Percentiles rank a stretch among this genome's conserved stretches.
Evolutionary conservation across 2,888 invertebrate species (phyloP).

Genomic region (Clepsis dumicolana): DNA sequence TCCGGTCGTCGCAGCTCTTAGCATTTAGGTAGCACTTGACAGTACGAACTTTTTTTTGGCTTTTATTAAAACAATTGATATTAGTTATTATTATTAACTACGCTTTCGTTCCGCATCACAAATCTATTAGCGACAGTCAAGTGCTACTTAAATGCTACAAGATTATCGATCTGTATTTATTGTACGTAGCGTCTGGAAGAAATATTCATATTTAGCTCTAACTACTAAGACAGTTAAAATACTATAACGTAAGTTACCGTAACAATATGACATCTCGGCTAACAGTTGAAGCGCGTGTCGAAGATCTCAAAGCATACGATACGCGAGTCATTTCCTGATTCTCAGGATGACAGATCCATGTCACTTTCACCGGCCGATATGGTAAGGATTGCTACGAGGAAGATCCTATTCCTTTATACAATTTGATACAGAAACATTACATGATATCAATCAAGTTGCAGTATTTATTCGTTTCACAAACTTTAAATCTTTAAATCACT

Average conservation of each 20-base stretch:
- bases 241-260: slow-evolving; percentile 28
- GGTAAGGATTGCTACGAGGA: slow-evolving; percentile 61
- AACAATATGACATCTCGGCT: slow-evolving; percentile 43
- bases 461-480: not conserved
- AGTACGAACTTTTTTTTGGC: no score
- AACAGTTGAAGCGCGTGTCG: slow-evolving; percentile 60
- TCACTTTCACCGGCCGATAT: slow-evolving; percentile 73
- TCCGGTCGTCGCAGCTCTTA: no score
- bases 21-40: no score
- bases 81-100: no score
- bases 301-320: slow-evolving; percentile 62
- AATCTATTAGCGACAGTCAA: no score
- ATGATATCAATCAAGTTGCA: not conserved
- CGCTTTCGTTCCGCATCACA: no score
- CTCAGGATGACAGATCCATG: slow-evolving; percentile 65
- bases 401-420: not conserved
- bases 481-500: not conserved
- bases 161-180: no score
- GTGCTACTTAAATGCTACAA: no score
- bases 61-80: no score
- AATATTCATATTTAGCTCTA: not conserved
- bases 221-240: not conserved
- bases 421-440: not conserved
- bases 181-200: no score
- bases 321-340: slow-evolving; percentile 69